Evolutionary conservation across 2,797 vertebrate species (phyloP).

Genomic region (Iguana delicatissima): DNA sequence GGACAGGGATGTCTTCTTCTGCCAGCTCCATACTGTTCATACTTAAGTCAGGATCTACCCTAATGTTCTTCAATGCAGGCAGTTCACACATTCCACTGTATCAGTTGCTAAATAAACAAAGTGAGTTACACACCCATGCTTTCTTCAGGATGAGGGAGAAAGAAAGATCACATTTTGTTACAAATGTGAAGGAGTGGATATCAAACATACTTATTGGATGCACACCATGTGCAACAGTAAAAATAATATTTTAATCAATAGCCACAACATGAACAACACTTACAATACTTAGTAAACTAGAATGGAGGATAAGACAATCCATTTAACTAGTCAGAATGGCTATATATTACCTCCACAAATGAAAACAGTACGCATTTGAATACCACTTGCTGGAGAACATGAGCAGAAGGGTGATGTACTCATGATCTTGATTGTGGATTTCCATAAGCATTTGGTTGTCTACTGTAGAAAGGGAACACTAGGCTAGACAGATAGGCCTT

Average conservation of each 20-base stretch:
- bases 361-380: too few species aligned
- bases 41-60: too few species aligned
- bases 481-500: neutral
- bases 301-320: neutral
- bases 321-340: neutral
- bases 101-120: too few species aligned
- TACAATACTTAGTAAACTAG: neutral
- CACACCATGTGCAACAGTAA: neutral
- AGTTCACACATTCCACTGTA: too few species aligned
- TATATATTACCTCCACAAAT: neutral
- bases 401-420: neutral
- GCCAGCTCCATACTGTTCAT: too few species aligned
- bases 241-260: neutral
- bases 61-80: too few species aligned
- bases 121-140: too few species aligned
- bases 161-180: neutral
- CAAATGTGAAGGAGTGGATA: neutral
- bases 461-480: neutral
- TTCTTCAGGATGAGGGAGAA: too few species aligned
- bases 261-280: too few species aligned
- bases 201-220: neutral
- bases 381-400: neutral
- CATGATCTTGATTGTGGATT: neutral
- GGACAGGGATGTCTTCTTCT: too few species aligned
- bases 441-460: neutral